A percentile compares a stretch with the other conserved stretches of the same genome.
These are phyloP conservation scores for Ictidomys tridecemlineatus DNA, from an alignment of 2,113 vertebrate species.

Conservation along the genomic window DNA sequence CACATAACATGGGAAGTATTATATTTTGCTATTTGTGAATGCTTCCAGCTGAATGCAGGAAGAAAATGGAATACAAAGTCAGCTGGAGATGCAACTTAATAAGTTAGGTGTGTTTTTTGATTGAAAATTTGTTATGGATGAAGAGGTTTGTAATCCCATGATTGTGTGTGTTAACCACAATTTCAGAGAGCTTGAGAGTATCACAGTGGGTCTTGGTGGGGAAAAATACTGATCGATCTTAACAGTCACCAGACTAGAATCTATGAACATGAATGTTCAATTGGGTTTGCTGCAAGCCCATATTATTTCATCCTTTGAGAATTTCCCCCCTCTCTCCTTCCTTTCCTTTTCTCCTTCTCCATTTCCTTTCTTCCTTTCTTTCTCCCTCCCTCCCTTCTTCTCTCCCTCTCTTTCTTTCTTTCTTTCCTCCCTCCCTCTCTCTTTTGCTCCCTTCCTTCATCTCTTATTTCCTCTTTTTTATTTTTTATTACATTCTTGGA, in stretches of 20 bases:
- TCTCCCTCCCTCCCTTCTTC: neutral
- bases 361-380: neutral
- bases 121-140: conserved; percentile 80
- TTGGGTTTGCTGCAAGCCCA: neutral
- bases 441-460: too few relatives aligned
- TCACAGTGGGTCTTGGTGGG: conserved; percentile 69
- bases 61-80: conserved; percentile 83
- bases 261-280: neutral
- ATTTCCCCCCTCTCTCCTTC: neutral
- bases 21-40: conserved; percentile 86
- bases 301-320: neutral
- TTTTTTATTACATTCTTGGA: neutral
- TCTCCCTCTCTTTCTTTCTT: rapidly evolving
- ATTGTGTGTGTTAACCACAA: conserved; percentile 59
- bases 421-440: rapidly evolving
- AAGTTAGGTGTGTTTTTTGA: conserved; percentile 80
- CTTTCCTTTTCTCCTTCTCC: neutral
- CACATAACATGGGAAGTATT: conserved; percentile 86
- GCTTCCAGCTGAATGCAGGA: conserved; percentile 84
- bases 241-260: conserved; percentile 7
- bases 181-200: conserved; percentile 74
- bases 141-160: conserved; percentile 62
- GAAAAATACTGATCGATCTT: conserved; percentile 74
- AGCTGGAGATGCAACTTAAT: conserved; percentile 79
- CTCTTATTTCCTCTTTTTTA: too few relatives aligned